Conservation (phyloP, 2,888 invertebrate genomes). For the Phanerotoma sp. region DNA sequence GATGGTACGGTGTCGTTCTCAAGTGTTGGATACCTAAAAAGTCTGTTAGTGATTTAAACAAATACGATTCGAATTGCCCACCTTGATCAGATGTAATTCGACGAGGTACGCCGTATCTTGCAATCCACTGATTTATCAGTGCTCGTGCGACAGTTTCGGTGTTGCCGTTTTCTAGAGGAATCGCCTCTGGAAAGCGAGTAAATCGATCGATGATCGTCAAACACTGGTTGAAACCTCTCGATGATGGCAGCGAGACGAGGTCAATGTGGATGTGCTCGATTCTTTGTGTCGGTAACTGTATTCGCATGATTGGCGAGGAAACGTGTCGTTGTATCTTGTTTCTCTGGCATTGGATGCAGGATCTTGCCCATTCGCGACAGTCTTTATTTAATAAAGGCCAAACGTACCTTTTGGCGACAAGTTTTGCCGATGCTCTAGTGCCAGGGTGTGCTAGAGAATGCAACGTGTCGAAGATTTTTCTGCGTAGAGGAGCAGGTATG, state of each 20-base stretch:
- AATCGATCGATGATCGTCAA: too few species aligned
- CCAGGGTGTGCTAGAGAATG: conserved; percentile 4
- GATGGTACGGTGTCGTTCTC: too few species aligned
- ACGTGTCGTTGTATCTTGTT: conserved; percentile 3
- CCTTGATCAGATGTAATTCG: background rate
- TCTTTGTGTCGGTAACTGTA: background rate
- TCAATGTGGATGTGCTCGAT: too few species aligned
- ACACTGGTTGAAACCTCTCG: background rate
- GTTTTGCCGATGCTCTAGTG: background rate
- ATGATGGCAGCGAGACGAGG: background rate
- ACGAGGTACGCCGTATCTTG: background rate
- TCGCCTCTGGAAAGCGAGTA: background rate
- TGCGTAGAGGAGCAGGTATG: background rate
- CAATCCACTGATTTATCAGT: background rate
- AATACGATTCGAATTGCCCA: background rate
- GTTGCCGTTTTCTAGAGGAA: background rate
- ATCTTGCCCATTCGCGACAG: background rate
- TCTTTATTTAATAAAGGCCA: background rate
- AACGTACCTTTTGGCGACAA: background rate
- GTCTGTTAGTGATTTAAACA: background rate
- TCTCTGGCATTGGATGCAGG: background rate
- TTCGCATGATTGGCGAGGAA: background rate
- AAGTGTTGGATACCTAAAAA: too few species aligned
- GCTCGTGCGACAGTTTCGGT: background rate
- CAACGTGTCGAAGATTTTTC: background rate